Evolutionary conservation across 2,888 invertebrate genomes (phyloP), one percentile per base, ranked within the genome.

Genomic region (Pseudeuparius sepicola): DNA sequence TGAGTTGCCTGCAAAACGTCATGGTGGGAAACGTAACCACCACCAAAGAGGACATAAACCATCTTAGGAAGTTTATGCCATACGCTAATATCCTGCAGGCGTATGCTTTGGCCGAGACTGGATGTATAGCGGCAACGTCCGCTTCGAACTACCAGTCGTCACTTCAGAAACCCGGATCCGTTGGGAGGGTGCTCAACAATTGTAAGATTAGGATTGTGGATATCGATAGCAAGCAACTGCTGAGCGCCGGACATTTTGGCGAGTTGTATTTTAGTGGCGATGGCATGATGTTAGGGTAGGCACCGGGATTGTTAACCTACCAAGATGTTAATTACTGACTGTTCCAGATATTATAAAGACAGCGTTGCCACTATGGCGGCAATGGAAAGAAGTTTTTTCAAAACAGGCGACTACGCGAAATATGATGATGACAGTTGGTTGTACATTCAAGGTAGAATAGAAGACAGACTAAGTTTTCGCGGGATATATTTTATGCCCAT

Each of bases 401-500:
- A 47, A 49, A 58, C 59, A 2, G 57, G 56, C 1, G 59, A 59
- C 31, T 31, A 56, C 4, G 56, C 51, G 2, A 49, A 48, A 35
- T 52, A 47, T 29, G 58, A 59, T 35, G 35, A 43, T 9, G 49
- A 53, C 3, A 55, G 55, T 3, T 57, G 51, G 48, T 24, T 59
- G 10, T 58, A 52, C 33, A 37, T 59, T 4, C 45, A 48, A 13
- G 57, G 59, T 3, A 42, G 55, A 24, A 40, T 52, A 3, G 49
- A 49, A 4, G 56, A 59, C 30, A 42, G 41, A 4, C n/a, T n/a
- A n/a, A n/a, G n/a, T n/a, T n/a, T n/a, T n/a, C n/a, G n/a, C n/a
- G n/a, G n/a, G n/a, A n/a, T n/a, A n/a, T n/a, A n/a, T n/a, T 47
- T 50, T 24, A 43, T 42, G 5, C 48, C 55, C 0, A 36, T 34